Conservation (phyloP, 2,888 invertebrate genomes). For the Erebia ligea region DNA sequence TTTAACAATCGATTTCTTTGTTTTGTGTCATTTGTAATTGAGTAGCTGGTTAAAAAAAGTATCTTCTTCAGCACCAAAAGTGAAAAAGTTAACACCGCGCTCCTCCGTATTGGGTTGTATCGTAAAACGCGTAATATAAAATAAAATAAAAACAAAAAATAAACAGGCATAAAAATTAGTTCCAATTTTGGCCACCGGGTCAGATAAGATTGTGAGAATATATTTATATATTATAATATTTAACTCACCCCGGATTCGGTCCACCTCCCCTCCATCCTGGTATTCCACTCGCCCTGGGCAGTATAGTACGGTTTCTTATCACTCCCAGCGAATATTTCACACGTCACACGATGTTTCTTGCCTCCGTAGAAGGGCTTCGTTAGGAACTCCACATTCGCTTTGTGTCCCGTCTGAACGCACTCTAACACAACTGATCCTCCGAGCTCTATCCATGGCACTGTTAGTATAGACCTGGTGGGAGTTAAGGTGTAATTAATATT, state of each 20-base stretch:
- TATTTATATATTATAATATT: no score
- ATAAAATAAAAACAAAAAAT: no score
- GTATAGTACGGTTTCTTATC: conserved; percentile 96
- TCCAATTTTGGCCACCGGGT: no score
- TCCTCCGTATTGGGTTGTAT: no score
- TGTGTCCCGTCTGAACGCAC: conserved; percentile 97
- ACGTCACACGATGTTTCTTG: conserved; percentile 94
- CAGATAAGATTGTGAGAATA: no score
- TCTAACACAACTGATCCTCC: conserved; percentile 96
- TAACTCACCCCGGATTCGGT: conserved; percentile 84
- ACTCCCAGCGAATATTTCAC: conserved; percentile 89
- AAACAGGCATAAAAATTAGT: no score
- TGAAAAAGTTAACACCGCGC: no score
- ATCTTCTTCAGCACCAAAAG: no score
- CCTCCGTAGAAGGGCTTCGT: conserved; percentile 99
- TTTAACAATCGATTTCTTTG: no score
- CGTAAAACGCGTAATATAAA: no score
- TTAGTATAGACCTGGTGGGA: conserved; percentile 93
- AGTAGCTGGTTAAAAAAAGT: no score
- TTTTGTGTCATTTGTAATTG: no score
- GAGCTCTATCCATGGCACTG: conserved; percentile 99
- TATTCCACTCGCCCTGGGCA: conserved; percentile 98
- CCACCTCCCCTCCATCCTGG: conserved; percentile 96
- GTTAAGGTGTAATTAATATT: neutral
- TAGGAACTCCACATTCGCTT: conserved; percentile 96